Evolutionary conservation across 2,888 invertebrate genomes (phyloP).

Genomic region (Oligia latruncula): DNA sequence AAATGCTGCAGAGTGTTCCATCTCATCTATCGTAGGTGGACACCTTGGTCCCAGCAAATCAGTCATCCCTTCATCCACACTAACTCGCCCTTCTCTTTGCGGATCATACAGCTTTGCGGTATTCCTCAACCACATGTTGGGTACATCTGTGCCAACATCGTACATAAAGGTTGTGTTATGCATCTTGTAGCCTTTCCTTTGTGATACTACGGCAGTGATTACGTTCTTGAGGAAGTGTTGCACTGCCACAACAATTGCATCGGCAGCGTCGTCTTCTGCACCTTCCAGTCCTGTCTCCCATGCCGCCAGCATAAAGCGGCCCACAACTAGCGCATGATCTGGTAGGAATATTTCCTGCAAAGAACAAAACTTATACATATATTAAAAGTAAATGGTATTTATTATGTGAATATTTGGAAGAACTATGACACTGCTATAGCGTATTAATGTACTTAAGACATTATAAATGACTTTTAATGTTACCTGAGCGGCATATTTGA

Average conservation of each 20-base stretch:
- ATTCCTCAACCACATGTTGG: slow-evolving; percentile 95
- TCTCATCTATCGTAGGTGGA: slow-evolving; percentile 93
- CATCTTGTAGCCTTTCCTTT: slow-evolving; percentile 94
- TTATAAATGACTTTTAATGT: slow-evolving; percentile 13
- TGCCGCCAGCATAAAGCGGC: slow-evolving; percentile 95
- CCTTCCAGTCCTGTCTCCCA: slow-evolving; percentile 97
- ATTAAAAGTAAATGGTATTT: background rate
- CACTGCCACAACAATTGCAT: slow-evolving; percentile 95
- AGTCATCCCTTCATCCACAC: slow-evolving; percentile 89
- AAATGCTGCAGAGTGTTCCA: slow-evolving; percentile 93
- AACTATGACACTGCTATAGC: background rate
- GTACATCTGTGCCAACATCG: slow-evolving; percentile 94
- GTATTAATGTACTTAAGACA: background rate
- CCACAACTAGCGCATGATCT: slow-evolving; percentile 95
- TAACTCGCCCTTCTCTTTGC: slow-evolving; percentile 90
- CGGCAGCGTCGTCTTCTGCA: slow-evolving; percentile 95
- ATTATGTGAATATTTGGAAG: background rate
- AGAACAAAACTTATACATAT: background rate
- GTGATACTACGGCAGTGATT: slow-evolving; percentile 94
- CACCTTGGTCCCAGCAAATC: slow-evolving; percentile 92
- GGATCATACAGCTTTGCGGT: slow-evolving; percentile 92
- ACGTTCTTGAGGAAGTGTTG: slow-evolving; percentile 95
- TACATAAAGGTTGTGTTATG: slow-evolving; percentile 94
- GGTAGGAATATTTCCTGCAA: slow-evolving; percentile 94
- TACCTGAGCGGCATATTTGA: slow-evolving; percentile 88